Conservation (phyloP, 2,113 vertebrate genomes). For the Microtus ochrogaster region DNA sequence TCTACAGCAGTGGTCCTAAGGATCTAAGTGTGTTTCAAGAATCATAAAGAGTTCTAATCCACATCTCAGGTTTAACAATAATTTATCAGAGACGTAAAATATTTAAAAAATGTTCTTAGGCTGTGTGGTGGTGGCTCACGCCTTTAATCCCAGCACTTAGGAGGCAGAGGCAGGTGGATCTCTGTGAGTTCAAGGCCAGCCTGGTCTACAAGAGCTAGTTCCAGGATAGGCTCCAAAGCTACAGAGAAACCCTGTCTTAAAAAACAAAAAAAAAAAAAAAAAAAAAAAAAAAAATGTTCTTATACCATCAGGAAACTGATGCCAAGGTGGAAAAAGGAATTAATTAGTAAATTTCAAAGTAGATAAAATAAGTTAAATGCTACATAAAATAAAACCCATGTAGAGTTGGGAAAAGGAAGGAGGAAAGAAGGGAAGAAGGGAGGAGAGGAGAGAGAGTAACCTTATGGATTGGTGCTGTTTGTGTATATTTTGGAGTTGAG, state of each 20-base stretch:
- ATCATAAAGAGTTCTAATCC: background rate
- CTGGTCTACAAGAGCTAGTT: too few species aligned
- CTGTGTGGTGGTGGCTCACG: too few species aligned
- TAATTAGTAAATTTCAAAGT: constrained; percentile 9
- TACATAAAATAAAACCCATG: constrained; percentile 40
- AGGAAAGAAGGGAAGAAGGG: background rate
- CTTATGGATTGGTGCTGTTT: background rate
- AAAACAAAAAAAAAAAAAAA: background rate
- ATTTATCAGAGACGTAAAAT: too few species aligned
- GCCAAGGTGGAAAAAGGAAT: background rate
- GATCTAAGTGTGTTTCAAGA: background rate
- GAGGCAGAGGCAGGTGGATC: too few species aligned
- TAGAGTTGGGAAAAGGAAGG: background rate
- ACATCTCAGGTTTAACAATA: too few species aligned
- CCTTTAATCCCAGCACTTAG: background rate
- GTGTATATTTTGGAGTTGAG: background rate
- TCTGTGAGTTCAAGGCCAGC: too few species aligned
- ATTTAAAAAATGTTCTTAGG: too few species aligned
- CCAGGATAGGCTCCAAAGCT: too few species aligned
- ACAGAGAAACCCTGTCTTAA: too few species aligned
- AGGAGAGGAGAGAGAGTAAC: background rate
- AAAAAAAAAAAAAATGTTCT: background rate
- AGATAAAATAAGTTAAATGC: constrained; percentile 27
- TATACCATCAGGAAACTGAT: background rate
- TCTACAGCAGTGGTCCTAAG: background rate